Evolutionary conservation across 2,797 vertebrate species (phyloP), one percentile per base, ranked within the genome.

Genomic region (Enteromius treurensis): DNA sequence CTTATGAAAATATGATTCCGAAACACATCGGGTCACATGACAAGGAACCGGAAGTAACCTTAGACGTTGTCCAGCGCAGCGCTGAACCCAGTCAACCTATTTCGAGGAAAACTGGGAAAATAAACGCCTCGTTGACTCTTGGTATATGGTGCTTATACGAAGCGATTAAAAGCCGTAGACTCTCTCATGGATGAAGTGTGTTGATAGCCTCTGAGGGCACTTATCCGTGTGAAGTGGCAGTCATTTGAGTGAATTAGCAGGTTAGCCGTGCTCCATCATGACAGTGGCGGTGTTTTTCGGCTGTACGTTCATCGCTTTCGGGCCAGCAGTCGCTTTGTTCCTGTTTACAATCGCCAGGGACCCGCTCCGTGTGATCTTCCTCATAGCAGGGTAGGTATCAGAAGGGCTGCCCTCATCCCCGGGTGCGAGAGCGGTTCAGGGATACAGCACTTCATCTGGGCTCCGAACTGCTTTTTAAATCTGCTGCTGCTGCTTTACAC

Each of bases 321-420:
- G 95, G 84, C 95, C 95, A 0, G 95, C 95, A 19, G 86, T 95
- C 71, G 88, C 95, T 9, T 90, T 96, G 80, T 96, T 96, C 89
- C 62, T 96, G 84, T 95, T 96, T 82, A 96, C 96, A 53, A 94
- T 96, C 86, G 94, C 96, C 86, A 89, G 91, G 49, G 95, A 96
- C 68, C 94, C 96, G 42, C 89, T 96, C 2, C 87, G 95, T 77
- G 92, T 96, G 70, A 95, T 96, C 82, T 95, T 96, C 88, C 95
- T 96, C 65, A 96, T 96, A 51, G 94, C 96, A 9, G 95, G 95
- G 95, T 96, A 82, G 92, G 95, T 88, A 40, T 29, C 37, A 14
- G 29, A 58, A 40, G 42, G 14, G 32, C 60, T 19, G 19, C 3
- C 7, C 4, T 77, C 21, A 4, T 40, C 23, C 21, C 15, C 29